Conservation (phyloP, 2,888 invertebrate species). For the Pollenia griseotomentosa region DNA sequence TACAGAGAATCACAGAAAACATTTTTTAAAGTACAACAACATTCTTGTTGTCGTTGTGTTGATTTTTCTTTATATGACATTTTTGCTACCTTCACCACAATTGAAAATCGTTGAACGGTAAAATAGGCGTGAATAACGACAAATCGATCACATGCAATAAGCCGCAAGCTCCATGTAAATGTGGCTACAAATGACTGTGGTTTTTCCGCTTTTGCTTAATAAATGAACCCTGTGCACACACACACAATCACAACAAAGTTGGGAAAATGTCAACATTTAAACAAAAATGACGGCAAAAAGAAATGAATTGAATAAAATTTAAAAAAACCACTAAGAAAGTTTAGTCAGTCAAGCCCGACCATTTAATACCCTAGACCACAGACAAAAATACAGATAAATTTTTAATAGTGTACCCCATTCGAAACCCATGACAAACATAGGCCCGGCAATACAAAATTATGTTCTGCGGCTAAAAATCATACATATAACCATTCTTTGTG, state of each 20-base stretch:
- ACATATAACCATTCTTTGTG: too few species aligned
- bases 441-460: too few species aligned
- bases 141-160: conserved; percentile 70
- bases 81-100: conserved; percentile 55
- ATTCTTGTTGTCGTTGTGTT: not conserved
- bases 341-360: too few species aligned
- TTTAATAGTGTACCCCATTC: too few species aligned
- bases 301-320: not conserved
- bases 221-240: conserved; percentile 45
- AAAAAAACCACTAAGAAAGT: not conserved
- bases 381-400: too few species aligned
- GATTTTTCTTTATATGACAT: conserved; percentile 38
- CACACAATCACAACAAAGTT: conserved; percentile 11
- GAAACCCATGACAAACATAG: too few species aligned
- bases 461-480: too few species aligned
- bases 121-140: conserved; percentile 71
- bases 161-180: conserved; percentile 64
- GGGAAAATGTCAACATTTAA: conserved; percentile 42
- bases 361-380: too few species aligned
- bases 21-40: not conserved
- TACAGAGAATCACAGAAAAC: not conserved
- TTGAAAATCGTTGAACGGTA: conserved; percentile 63
- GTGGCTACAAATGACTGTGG: conserved; percentile 67
- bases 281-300: conserved; percentile 24
- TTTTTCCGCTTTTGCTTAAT: conserved; percentile 60